Evolutionary conservation across 2,888 invertebrate genomes (phyloP), one percentile per base, ranked within the genome.

Genomic region (Drosophila percnosoma): DNA sequence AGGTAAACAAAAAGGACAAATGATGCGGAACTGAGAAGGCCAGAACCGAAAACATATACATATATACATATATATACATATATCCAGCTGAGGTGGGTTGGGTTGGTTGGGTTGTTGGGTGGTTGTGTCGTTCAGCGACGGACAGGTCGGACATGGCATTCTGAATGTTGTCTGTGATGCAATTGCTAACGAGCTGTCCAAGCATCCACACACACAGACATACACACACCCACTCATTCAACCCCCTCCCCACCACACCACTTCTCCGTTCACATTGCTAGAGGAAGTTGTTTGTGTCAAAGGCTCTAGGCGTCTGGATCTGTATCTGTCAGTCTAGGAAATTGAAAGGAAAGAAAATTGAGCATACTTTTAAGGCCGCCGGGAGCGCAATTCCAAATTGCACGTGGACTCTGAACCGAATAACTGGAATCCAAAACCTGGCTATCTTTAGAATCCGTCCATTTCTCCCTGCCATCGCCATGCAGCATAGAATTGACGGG

Each of bases 281-380:
- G 24, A 57, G 83, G 75, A 83, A 76, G 74, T 73, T 87, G 76
- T 73, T 84, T 87, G 78, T 80, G 87, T 75, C 84, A 73, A 73
- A 70, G 73, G 79, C 76, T 61, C 59, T n/a, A 21, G 66, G 63
- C 36, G 70, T 62, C 49, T 27, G n/a, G 29, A 36, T 53, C 68
- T 62, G 77, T 62, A 55, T 68, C 62, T 78, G 89, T 74, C 84
- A 80, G 71, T 53, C 65, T 65, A 58, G 75, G 74, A 87, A 86
- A 89, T 84, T 87, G 82, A 73, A 80, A 73, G 68, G 67, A 77
- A 84, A 68, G 74, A 76, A 75, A 82, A 73, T 75, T 74, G 69
- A 87, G 62, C 79, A 82, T 74, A 70, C 84, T 89, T 45, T 86
- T 73, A 78, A 71, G 73, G 65, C 67, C 31, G 54, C 38, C 51